Evolutionary conservation across 2,888 invertebrate species (phyloP).

Genomic region (Scrobipalpa atriplicella): DNA sequence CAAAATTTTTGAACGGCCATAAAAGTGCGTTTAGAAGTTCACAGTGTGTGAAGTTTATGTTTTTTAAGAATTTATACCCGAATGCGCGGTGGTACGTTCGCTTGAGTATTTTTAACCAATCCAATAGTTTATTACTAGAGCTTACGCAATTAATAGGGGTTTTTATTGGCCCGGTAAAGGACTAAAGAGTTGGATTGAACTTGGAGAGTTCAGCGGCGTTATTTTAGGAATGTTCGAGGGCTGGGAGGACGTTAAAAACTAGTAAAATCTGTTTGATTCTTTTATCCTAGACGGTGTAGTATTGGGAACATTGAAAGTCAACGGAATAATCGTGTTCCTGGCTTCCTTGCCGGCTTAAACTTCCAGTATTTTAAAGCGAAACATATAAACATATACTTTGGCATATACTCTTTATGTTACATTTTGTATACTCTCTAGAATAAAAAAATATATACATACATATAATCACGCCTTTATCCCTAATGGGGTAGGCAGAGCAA

Average conservation of each 20-base stretch:
- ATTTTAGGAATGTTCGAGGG: slow-evolving; percentile 25
- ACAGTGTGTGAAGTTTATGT: slow-evolving; percentile 69
- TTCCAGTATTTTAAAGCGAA: no score
- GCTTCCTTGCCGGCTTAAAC: no score
- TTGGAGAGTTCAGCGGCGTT: slow-evolving; percentile 39
- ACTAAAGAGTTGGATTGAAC: slow-evolving; percentile 69
- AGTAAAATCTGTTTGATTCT: slow-evolving; percentile 10
- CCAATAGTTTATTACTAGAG: slow-evolving; percentile 79
- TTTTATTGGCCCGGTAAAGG: slow-evolving; percentile 80
- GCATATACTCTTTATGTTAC: no score
- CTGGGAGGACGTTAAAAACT: slow-evolving; percentile 18
- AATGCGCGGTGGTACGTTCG: slow-evolving; percentile 56
- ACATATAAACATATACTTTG: no score
- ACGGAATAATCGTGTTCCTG: background rate
- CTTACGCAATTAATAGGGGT: slow-evolving; percentile 80
- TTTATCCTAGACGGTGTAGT: slow-evolving; percentile 2
- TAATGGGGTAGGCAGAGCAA: no score
- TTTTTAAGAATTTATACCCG: slow-evolving; percentile 80
- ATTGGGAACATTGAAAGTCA: background rate
- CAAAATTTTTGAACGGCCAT: slow-evolving; percentile 44
- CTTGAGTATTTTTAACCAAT: slow-evolving; percentile 78
- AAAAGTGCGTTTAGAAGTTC: slow-evolving; percentile 46
- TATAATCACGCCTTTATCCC: no score
- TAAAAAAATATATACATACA: no score
- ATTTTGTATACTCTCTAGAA: no score